Conservation (phyloP, 2,888 invertebrate genomes). For the Morinoia aosen region DNA sequence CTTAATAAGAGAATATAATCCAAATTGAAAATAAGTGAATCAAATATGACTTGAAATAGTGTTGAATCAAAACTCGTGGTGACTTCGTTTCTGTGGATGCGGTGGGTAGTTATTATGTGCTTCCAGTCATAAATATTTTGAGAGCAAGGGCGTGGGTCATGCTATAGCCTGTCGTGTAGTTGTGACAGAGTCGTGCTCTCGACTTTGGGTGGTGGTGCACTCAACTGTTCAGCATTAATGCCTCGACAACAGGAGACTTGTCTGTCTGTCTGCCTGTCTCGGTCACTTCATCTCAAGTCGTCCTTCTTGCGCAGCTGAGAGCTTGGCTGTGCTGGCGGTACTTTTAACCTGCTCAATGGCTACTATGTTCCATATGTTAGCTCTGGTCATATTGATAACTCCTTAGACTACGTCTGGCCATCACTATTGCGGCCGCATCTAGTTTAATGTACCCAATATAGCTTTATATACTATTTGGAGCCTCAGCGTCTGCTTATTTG, state of each 20-base stretch:
- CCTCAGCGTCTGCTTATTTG: not conserved
- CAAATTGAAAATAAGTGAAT: not conserved
- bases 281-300: not conserved
- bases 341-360: not conserved
- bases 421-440: not conserved
- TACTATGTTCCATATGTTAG: conserved; percentile 40
- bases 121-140: not conserved
- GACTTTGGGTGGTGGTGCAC: not conserved
- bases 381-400: conserved; percentile 44
- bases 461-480: not conserved
- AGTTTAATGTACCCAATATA: conserved; percentile 5
- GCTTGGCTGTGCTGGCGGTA: not conserved
- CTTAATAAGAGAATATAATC: not conserved
- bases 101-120: not conserved
- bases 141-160: not conserved
- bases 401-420: not conserved
- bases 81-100: not conserved
- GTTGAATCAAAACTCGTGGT: not conserved
- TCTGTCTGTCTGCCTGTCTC: too few species aligned
- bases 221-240: not conserved
- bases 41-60: not conserved
- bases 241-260: not conserved
- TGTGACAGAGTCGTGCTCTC: not conserved
- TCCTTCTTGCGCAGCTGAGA: not conserved
- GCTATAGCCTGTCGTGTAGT: not conserved